Evolutionary conservation across 2,113 vertebrate genomes (phyloP).

Genomic region (Cryptotis parvus): DNA sequence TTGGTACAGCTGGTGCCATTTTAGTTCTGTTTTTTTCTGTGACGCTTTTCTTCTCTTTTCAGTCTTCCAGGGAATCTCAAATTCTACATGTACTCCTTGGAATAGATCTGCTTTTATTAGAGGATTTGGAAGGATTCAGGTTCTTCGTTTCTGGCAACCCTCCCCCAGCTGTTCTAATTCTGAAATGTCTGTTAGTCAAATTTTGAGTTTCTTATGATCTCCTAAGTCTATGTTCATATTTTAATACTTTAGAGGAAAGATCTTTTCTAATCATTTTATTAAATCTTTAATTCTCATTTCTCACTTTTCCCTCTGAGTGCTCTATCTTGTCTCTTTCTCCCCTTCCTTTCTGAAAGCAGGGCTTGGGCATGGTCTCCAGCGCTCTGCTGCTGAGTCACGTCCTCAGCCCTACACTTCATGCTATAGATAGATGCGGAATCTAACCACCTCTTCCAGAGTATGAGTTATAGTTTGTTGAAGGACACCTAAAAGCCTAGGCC

Average conservation of each 20-base stretch:
- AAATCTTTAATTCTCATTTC: background rate
- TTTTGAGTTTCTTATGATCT: background rate
- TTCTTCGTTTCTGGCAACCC: background rate
- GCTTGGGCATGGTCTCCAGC: background rate
- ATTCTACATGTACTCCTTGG: background rate
- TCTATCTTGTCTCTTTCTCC: background rate
- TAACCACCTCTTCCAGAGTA: background rate
- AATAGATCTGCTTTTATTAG: background rate
- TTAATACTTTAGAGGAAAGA: background rate
- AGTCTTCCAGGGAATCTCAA: background rate
- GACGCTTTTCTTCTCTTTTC: background rate
- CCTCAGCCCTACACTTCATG: too few relatives aligned
- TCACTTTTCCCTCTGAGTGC: background rate
- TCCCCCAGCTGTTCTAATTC: background rate
- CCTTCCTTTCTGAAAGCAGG: too few relatives aligned
- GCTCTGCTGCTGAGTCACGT: too few relatives aligned
- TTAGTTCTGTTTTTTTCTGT: background rate
- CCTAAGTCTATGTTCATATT: background rate
- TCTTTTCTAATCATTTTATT: background rate
- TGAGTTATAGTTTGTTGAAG: background rate
- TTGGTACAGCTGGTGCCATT: background rate
- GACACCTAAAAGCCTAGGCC: too few relatives aligned
- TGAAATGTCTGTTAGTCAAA: too few relatives aligned
- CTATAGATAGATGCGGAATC: too few relatives aligned
- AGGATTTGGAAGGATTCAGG: background rate